A percentile compares a stretch with the other conserved stretches of the same genome.
Evolutionary conservation across 2,113 vertebrate species (phyloP).

Genomic region (Pollimyrus isidori): DNA sequence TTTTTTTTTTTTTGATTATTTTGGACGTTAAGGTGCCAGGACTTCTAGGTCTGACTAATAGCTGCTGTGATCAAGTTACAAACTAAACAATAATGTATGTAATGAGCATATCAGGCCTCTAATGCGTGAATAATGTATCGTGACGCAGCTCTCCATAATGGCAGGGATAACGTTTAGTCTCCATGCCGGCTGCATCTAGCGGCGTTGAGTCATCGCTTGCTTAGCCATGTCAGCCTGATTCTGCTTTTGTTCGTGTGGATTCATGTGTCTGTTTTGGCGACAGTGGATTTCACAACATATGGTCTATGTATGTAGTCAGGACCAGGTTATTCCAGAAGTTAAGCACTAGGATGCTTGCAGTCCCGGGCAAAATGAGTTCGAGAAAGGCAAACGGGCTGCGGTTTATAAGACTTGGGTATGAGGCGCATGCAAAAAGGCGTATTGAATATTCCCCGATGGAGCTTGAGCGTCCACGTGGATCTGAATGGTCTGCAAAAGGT

Average conservation of each 20-base stretch:
- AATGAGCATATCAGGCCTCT: background rate
- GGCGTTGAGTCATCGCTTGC: background rate
- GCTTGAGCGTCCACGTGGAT: background rate
- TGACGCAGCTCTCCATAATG: background rate
- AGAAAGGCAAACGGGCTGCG: background rate
- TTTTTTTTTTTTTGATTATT: background rate
- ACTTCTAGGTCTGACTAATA: background rate
- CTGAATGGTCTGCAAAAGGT: background rate
- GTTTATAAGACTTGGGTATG: background rate
- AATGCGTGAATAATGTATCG: background rate
- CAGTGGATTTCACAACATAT: background rate
- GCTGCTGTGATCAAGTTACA: background rate
- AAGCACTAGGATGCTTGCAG: background rate
- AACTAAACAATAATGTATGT: background rate
- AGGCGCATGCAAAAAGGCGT: background rate
- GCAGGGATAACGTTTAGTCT: background rate
- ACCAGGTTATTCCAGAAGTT: background rate
- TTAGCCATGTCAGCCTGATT: background rate
- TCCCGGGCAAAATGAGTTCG: background rate
- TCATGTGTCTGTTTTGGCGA: slow-evolving; percentile 6
- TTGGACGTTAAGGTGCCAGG: background rate
- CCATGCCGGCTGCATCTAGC: background rate
- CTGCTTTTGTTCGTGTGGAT: background rate
- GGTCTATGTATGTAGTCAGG: background rate
- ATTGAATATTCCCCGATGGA: background rate